phyloP scores from a whole-genome alignment of 1,140 invertebrate genomes.

The Calycopis cecrops region DNA sequence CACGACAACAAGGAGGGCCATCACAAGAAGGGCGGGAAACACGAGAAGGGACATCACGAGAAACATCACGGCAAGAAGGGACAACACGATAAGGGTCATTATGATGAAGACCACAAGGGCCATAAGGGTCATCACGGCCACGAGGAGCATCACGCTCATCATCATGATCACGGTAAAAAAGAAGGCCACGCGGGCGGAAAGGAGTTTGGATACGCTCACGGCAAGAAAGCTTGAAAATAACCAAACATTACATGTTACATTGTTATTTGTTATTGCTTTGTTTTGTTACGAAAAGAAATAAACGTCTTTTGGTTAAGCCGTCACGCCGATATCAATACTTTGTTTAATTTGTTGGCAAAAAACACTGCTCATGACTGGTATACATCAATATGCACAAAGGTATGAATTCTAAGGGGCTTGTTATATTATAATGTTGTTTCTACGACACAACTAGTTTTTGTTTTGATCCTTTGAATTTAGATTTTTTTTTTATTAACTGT shows the following conservation, averaged over 20 bases:
- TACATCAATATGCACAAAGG: too few species aligned
- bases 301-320: too few species aligned
- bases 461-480: too few species aligned
- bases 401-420: too few species aligned
- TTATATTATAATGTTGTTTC: too few species aligned
- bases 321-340: too few species aligned
- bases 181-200: conserved; percentile 79
- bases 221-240: conserved; percentile 54
- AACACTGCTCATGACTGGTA: too few species aligned
- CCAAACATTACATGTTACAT: conserved; percentile 2
- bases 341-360: too few species aligned
- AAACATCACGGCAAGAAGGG: conserved; percentile 85
- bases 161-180: conserved; percentile 80
- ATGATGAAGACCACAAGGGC: conserved; percentile 78
- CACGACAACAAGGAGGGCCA: conserved; percentile 82
- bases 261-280: conserved; percentile 21
- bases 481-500: too few species aligned
- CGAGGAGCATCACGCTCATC: conserved; percentile 79
- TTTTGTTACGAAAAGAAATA: background rate
- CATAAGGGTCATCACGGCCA: conserved; percentile 79
- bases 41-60: conserved; percentile 82
- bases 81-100: conserved; percentile 82
- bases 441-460: too few species aligned
- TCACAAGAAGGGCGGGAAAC: conserved; percentile 82
- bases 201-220: conserved; percentile 78